phyloP scores from a whole-genome alignment of 2,888 invertebrate species.

The Dryocosmus kuriphilus region DNA sequence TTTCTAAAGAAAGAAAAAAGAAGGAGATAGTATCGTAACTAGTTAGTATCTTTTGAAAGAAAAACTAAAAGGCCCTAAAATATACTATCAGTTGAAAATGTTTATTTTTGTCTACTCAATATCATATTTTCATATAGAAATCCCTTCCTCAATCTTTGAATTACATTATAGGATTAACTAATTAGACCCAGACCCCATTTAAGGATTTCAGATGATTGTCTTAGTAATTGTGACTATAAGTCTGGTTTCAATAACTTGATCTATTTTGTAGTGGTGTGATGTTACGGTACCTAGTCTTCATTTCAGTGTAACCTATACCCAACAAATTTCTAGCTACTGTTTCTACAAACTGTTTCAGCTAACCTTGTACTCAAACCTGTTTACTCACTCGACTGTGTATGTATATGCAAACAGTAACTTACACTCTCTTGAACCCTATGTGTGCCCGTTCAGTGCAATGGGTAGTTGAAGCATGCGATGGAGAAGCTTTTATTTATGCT shows the following conservation, averaged over 20 bases:
- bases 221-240: neutral
- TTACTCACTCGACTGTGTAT: slow-evolving; percentile 19
- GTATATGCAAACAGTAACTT: slow-evolving; percentile 4
- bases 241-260: neutral
- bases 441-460: neutral
- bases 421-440: neutral
- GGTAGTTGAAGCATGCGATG: neutral
- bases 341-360: slow-evolving; percentile 23
- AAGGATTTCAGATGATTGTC: neutral
- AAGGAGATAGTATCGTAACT: too few species aligned
- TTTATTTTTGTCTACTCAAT: too few species aligned
- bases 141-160: neutral
- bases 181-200: neutral
- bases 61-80: too few species aligned
- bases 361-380: slow-evolving; percentile 3
- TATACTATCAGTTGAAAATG: too few species aligned
- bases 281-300: neutral
- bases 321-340: slow-evolving; percentile 18
- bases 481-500: neutral
- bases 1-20: too few species aligned
- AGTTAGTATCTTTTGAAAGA: too few species aligned
- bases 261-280: neutral
- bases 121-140: neutral
- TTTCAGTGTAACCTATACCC: neutral
- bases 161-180: neutral